Evolutionary conservation across 2,888 invertebrate genomes (phyloP).

Genomic region (Megastigmus dorsalis): DNA sequence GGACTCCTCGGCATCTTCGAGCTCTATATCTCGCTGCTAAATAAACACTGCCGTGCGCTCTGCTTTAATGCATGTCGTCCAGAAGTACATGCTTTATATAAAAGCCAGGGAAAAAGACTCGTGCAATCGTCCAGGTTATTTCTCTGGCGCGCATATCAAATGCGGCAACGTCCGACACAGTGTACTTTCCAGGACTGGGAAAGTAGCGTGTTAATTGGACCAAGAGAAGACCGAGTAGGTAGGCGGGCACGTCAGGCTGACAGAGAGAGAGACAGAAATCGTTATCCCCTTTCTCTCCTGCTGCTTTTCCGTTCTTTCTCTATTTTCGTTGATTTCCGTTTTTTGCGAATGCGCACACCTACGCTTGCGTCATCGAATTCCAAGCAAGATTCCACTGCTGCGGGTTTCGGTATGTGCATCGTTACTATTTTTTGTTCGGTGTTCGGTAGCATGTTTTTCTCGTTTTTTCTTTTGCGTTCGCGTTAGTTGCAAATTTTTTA

Average conservation of each 20-base stretch:
- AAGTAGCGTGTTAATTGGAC: constrained; percentile 43
- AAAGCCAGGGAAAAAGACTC: too few species aligned
- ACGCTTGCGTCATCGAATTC: constrained; percentile 34
- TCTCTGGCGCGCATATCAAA: too few species aligned
- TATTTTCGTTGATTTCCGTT: background rate
- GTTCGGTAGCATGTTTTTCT: background rate
- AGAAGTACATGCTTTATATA: too few species aligned
- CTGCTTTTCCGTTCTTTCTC: background rate
- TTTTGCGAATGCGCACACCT: background rate
- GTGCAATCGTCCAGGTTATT: too few species aligned
- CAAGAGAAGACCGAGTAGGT: constrained; percentile 30
- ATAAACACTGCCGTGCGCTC: too few species aligned
- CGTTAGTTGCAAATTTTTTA: too few species aligned
- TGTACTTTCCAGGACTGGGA: too few species aligned
- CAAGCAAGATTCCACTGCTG: constrained; percentile 1
- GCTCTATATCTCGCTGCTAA: too few species aligned
- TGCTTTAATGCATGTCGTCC: too few species aligned
- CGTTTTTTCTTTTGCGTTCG: background rate
- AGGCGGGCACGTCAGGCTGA: background rate
- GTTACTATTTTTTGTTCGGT: background rate
- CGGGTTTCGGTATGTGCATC: background rate
- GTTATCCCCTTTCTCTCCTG: constrained; percentile 16
- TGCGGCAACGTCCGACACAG: too few species aligned
- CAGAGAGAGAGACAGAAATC: too few species aligned
- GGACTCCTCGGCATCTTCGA: too few species aligned